phyloP scores from a whole-genome alignment of 2,888 invertebrate genomes.

The Diarsia mendica region DNA sequence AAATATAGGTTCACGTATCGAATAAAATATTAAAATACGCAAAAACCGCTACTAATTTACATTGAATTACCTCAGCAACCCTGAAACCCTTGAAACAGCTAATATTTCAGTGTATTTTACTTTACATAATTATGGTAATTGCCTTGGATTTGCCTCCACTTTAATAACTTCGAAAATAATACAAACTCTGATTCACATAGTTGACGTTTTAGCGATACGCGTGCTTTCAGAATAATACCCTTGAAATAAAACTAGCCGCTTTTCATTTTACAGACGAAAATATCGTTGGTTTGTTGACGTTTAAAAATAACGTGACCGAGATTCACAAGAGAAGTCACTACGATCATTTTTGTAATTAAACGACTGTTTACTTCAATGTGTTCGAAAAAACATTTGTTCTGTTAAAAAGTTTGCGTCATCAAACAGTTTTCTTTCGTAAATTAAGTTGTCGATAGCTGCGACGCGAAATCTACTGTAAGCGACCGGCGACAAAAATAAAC shows the following conservation, averaged over 20 bases:
- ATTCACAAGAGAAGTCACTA: slow-evolving; percentile 31
- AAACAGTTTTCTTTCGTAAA: slow-evolving; percentile 16
- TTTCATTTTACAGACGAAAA: slow-evolving; percentile 42
- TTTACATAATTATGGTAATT: slow-evolving; percentile 14
- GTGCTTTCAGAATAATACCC: slow-evolving; percentile 36
- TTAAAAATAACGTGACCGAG: slow-evolving; percentile 61
- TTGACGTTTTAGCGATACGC: slow-evolving; percentile 19
- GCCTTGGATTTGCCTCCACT: background rate
- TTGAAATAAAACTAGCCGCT: slow-evolving; percentile 22
- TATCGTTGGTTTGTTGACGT: slow-evolving; percentile 49
- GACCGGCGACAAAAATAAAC: slow-evolving; percentile 53
- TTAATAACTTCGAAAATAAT: slow-evolving; percentile 23
- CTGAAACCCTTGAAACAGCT: background rate
- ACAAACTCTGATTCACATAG: slow-evolving; percentile 27
- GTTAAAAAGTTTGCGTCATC: slow-evolving; percentile 13
- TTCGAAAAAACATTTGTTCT: background rate
- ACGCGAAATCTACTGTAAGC: slow-evolving; percentile 38
- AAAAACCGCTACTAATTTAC: background rate
- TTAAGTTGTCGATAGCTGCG: slow-evolving; percentile 33
- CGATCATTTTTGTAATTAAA: slow-evolving; percentile 15
- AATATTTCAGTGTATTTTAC: background rate
- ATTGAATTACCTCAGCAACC: background rate
- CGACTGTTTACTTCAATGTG: background rate
- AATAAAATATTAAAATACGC: background rate
- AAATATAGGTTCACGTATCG: background rate